Conservation (phyloP, 2,888 invertebrate species). For the Ectropis crepuscularia region DNA sequence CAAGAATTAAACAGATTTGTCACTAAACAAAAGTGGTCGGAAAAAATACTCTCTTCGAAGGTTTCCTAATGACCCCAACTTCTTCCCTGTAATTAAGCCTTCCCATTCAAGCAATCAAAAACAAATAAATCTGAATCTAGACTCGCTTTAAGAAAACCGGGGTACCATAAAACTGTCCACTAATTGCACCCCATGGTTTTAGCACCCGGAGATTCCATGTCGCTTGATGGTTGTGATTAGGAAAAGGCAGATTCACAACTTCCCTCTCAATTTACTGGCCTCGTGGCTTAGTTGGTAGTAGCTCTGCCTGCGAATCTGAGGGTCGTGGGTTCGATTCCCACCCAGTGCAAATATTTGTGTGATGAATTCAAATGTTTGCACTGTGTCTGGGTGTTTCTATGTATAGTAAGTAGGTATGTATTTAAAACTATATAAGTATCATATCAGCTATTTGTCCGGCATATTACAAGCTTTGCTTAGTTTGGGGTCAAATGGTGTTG, state of each 20-base stretch:
- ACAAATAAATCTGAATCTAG: constrained; percentile 35
- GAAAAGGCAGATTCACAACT: constrained; percentile 3
- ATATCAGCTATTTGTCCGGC: too few species aligned
- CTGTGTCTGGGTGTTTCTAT: too few species aligned
- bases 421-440: too few species aligned
- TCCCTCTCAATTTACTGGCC: background rate
- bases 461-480: too few species aligned
- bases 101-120: constrained; percentile 25
- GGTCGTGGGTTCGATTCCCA: too few species aligned
- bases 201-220: constrained; percentile 5
- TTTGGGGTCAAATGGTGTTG: too few species aligned
- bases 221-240: constrained; percentile 12
- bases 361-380: too few species aligned
- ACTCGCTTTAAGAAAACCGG: constrained; percentile 24
- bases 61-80: constrained; percentile 6
- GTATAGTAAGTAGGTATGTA: too few species aligned
- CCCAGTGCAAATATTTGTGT: too few species aligned
- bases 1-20: background rate
- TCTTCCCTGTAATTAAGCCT: constrained; percentile 11
- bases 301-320: too few species aligned
- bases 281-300: too few species aligned
- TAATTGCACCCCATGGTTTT: constrained; percentile 21
- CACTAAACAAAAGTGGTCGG: background rate
- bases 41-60: constrained; percentile 2
- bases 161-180: constrained; percentile 17